These are phyloP conservation scores for Babylonia areolata DNA, from an alignment of 1,140 invertebrate genomes.

Conservation along the genomic window DNA sequence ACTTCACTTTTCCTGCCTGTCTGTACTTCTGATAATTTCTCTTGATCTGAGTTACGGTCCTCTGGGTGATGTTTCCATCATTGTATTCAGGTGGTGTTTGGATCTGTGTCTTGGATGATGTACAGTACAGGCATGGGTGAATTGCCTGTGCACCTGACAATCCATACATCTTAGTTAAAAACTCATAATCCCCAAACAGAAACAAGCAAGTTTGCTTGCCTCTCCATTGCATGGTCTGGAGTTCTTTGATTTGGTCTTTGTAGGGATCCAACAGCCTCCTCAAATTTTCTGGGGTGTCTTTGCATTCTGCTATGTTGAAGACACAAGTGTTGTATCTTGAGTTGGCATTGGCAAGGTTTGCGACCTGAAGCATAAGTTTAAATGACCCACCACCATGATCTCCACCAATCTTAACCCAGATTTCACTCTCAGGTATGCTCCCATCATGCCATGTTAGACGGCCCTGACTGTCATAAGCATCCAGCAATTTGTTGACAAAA, in stretches of 20 bases:
- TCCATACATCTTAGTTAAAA: conserved; percentile 32
- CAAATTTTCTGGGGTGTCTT: conserved; percentile 18
- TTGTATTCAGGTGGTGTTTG: not conserved
- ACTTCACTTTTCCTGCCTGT: not conserved
- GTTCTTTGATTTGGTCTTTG: not conserved
- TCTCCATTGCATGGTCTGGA: conserved; percentile 11
- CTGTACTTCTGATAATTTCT: not conserved
- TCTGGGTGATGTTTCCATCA: not conserved
- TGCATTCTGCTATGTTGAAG: not conserved
- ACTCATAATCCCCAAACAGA: conserved; percentile 34
- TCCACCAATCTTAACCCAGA: conserved; percentile 35
- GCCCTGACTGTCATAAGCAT: not conserved
- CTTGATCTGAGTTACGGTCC: not conserved
- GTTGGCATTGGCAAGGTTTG: conserved; percentile 24
- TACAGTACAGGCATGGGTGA: conserved; percentile 17
- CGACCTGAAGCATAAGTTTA: conserved; percentile 29
- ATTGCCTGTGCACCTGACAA: conserved; percentile 8
- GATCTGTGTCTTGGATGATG: not conserved
- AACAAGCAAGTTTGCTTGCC: conserved; percentile 15
- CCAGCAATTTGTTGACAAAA: conserved; percentile 16
- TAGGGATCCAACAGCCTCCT: not conserved
- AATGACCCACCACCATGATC: conserved; percentile 29
- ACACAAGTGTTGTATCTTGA: conserved; percentile 21
- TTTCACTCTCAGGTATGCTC: conserved; percentile 11
- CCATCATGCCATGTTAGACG: conserved; percentile 26